Evolutionary conservation across 2,113 vertebrate genomes (phyloP).

Genomic region (Anhinga anhinga): DNA sequence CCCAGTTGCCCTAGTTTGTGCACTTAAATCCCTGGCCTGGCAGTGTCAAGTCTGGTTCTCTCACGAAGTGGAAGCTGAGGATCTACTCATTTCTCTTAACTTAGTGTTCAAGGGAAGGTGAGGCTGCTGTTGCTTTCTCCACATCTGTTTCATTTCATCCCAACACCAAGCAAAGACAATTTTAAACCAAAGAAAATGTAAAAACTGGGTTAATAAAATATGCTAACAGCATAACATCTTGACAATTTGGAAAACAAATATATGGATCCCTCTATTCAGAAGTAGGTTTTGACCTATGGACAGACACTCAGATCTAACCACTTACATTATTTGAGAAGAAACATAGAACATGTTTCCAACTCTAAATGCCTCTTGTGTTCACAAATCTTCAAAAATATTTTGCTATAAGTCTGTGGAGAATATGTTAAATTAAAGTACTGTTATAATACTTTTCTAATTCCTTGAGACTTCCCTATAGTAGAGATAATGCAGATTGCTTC

Average conservation of each 20-base stretch:
- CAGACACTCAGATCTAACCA: neutral
- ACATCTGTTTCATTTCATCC: neutral
- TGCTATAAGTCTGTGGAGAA: neutral
- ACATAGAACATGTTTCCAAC: neutral
- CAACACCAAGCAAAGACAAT: neutral
- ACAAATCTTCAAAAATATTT: neutral
- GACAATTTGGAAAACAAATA: neutral
- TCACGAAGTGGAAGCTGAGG: neutral
- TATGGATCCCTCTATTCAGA: neutral
- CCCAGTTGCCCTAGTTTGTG: neutral
- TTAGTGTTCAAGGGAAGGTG: neutral
- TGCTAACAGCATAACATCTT: neutral
- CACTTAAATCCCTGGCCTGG: neutral
- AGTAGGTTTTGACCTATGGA: neutral
- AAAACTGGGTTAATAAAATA: neutral
- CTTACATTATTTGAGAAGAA: neutral
- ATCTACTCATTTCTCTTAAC: neutral
- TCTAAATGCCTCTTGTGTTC: neutral
- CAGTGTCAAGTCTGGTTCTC: neutral
- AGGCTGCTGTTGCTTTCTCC: neutral
- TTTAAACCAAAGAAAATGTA: neutral
- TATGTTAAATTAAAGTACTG: neutral
- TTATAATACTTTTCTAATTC: neutral
- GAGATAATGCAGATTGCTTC: neutral
- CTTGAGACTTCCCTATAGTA: neutral